Percentiles rank a stretch among this genome's conserved stretches.
These are phyloP conservation scores for Lagria hirta DNA, from an alignment of 2,888 invertebrate genomes.

Conservation along the genomic window DNA sequence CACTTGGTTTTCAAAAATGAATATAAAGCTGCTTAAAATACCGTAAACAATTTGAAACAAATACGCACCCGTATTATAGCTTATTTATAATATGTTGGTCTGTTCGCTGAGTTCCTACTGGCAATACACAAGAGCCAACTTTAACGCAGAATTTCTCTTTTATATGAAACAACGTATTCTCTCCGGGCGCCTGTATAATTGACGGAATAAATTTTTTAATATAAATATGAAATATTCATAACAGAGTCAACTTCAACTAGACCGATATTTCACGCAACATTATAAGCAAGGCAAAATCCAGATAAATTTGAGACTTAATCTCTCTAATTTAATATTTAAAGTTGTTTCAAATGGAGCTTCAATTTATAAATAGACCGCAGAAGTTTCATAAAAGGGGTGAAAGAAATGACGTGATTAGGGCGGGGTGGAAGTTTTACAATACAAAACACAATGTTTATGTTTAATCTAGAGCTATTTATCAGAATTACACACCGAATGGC, in stretches of 20 bases:
- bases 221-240: slow-evolving; percentile 11
- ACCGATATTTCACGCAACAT: slow-evolving; percentile 12
- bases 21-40: too few relatives aligned
- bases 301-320: slow-evolving; percentile 31
- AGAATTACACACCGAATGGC: slow-evolving; percentile 36
- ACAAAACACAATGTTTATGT: slow-evolving; percentile 34
- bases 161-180: background rate
- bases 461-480: slow-evolving; percentile 39
- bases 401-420: slow-evolving; percentile 25
- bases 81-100: too few relatives aligned
- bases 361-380: slow-evolving; percentile 28
- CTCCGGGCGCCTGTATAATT: slow-evolving; percentile 1
- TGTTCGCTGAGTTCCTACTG: too few relatives aligned
- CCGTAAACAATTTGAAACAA: too few relatives aligned
- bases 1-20: too few relatives aligned
- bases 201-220: slow-evolving; percentile 4
- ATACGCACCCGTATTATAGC: too few relatives aligned
- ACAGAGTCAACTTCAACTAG: slow-evolving; percentile 2
- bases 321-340: slow-evolving; percentile 33
- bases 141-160: too few relatives aligned
- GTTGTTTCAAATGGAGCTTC: slow-evolving; percentile 27
- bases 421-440: slow-evolving; percentile 19
- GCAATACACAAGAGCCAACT: too few relatives aligned
- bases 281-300: slow-evolving; percentile 17
- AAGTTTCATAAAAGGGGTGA: slow-evolving; percentile 27